Evolutionary conservation across 2,888 invertebrate genomes (phyloP).

Genomic region (Arctia plantaginis): DNA sequence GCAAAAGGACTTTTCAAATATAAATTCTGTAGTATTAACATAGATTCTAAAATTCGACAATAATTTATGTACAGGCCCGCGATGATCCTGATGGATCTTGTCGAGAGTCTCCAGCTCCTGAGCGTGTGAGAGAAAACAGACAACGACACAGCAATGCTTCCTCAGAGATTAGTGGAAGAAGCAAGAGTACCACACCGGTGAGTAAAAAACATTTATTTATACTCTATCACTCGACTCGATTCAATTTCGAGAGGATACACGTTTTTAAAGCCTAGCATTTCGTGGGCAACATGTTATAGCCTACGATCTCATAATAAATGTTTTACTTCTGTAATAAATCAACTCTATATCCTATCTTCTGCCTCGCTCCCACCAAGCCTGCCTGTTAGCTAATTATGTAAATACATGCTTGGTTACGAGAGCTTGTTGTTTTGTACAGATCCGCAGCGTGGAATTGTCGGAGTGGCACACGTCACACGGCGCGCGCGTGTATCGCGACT

Average conservation of each 20-base stretch:
- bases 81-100: slow-evolving; percentile 92
- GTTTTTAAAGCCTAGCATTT: too few relatives aligned
- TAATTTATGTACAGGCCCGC: slow-evolving; percentile 75
- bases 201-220: slow-evolving; percentile 24
- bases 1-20: too few relatives aligned
- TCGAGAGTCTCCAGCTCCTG: slow-evolving; percentile 83
- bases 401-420: not conserved
- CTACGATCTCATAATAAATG: not conserved
- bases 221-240: too few relatives aligned
- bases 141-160: slow-evolving; percentile 80
- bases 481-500: slow-evolving; percentile 87
- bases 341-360: not conserved
- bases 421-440: slow-evolving; percentile 50
- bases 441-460: slow-evolving; percentile 75
- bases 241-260: not conserved
- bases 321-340: not conserved
- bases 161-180: slow-evolving; percentile 85
- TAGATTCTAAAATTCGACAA: too few relatives aligned
- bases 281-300: too few relatives aligned
- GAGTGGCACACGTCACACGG: slow-evolving; percentile 75
- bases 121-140: slow-evolving; percentile 65
- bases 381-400: not conserved
- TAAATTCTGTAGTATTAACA: too few relatives aligned
- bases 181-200: slow-evolving; percentile 82
- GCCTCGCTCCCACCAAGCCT: not conserved